Evolutionary conservation across 2,797 vertebrate species (phyloP).

Genomic region (Spinus olivaceus): DNA sequence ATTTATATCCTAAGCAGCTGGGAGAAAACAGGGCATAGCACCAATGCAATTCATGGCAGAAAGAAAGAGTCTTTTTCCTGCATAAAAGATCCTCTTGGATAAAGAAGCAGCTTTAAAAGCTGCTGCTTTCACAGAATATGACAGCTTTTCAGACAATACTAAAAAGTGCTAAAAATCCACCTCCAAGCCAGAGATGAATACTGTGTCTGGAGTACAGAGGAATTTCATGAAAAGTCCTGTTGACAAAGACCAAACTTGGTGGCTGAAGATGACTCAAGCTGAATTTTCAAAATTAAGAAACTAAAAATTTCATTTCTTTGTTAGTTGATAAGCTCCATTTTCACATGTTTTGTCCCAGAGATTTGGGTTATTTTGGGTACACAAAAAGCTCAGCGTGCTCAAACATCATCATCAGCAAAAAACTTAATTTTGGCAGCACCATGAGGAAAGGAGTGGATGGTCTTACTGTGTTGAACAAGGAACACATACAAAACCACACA

Average conservation of each 20-base stretch:
- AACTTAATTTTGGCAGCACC: not conserved
- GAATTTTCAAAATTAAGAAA: not conserved
- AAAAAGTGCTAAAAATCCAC: not conserved
- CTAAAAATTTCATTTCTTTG: not conserved
- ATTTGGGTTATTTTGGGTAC: not conserved
- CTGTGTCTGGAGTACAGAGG: not conserved
- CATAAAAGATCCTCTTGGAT: not conserved
- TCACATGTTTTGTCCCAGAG: not conserved
- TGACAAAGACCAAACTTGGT: not conserved
- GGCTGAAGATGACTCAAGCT: not conserved
- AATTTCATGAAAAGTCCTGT: not conserved
- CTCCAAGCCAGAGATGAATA: not conserved
- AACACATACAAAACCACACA: not conserved
- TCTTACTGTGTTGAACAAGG: not conserved
- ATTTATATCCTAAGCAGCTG: not conserved
- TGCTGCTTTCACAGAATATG: not conserved
- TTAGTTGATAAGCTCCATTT: not conserved
- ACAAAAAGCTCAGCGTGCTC: not conserved
- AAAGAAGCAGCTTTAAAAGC: not conserved
- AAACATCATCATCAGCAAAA: not conserved
- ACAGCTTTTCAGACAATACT: not conserved
- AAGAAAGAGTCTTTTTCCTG: not conserved
- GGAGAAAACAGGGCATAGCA: not conserved
- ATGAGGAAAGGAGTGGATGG: not conserved
- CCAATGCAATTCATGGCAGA: not conserved